These are phyloP conservation scores for Crocuta crocuta DNA, from an alignment of 2,113 vertebrate species.

Conservation along the genomic window DNA sequence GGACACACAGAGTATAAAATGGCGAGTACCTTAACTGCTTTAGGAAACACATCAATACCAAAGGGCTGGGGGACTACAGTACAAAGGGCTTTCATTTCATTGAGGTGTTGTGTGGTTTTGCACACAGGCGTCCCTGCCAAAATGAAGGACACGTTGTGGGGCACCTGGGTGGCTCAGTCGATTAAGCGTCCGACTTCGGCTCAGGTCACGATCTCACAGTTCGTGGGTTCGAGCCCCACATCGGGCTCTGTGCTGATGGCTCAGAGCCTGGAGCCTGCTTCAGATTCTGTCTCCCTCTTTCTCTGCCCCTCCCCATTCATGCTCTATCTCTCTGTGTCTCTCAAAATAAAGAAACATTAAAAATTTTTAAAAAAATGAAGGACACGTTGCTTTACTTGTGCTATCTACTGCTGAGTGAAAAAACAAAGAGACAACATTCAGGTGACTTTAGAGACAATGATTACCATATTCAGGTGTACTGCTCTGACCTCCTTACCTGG, in stretches of 20 bases:
- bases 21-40: background rate
- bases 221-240: too few relatives aligned
- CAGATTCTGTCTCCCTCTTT: too few relatives aligned
- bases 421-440: background rate
- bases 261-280: too few relatives aligned
- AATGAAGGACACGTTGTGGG: background rate
- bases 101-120: background rate
- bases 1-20: background rate
- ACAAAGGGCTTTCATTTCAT: background rate
- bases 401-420: background rate
- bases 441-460: background rate
- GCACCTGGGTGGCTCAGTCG: too few relatives aligned
- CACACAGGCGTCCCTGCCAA: background rate
- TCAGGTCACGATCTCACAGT: too few relatives aligned
- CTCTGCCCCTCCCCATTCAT: too few relatives aligned
- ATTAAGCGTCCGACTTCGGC: too few relatives aligned
- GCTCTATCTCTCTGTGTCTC: too few relatives aligned
- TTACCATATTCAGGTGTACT: background rate
- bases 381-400: background rate
- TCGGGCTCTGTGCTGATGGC: too few relatives aligned
- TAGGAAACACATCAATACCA: background rate
- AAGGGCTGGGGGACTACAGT: background rate
- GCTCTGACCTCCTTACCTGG: background rate
- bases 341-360: too few relatives aligned
- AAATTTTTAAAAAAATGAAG: background rate